These are phyloP conservation scores for Simalia tracyae DNA, from an alignment of 2,797 vertebrate species.

Conservation along the genomic window DNA sequence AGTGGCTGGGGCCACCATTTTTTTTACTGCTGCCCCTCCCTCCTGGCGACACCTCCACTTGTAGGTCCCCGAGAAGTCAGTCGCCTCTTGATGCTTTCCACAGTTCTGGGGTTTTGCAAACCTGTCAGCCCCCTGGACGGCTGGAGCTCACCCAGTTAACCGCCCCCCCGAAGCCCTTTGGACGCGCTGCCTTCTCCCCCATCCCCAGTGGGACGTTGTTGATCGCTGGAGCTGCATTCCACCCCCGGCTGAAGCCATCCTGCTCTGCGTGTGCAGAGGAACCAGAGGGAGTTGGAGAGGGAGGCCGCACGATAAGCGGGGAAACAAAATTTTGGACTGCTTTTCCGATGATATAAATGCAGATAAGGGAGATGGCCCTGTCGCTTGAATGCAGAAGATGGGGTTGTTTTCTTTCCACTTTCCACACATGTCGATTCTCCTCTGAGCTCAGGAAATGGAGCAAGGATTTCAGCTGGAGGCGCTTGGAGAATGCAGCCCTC, in stretches of 20 bases:
- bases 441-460: background rate
- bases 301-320: fast-evolving
- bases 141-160: background rate
- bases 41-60: background rate
- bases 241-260: fast-evolving
- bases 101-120: background rate
- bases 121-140: background rate
- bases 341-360: background rate
- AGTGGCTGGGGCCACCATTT: background rate
- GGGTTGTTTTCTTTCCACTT: background rate
- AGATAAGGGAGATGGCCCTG: background rate
- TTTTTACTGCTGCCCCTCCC: background rate
- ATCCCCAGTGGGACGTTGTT: background rate
- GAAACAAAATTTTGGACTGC: background rate
- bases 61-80: too few relatives aligned
- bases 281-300: background rate
- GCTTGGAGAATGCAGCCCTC: background rate
- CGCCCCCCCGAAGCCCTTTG: background rate
- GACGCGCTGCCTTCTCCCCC: background rate
- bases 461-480: background rate
- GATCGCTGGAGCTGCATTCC: background rate
- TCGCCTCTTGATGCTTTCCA: background rate
- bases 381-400: background rate
- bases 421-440: background rate
- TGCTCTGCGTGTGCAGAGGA: background rate